Conservation (phyloP, 2,113 vertebrate genomes). For the Copsychus sechellarum region DNA sequence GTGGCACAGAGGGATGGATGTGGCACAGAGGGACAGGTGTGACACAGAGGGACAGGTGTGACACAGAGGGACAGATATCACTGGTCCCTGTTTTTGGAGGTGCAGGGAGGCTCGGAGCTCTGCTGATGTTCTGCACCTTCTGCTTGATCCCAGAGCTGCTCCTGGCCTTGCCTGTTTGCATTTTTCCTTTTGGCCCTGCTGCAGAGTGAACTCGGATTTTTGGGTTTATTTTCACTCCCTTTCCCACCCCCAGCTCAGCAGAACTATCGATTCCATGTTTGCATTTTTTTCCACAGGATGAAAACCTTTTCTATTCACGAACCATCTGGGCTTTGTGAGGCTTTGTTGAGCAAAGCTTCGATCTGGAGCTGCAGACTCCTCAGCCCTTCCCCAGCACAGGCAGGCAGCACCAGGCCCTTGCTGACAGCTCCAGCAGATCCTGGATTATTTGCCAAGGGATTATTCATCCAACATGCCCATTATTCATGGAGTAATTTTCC, state of each 20-base stretch:
- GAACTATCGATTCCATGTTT: not conserved
- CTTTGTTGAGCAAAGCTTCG: constrained; percentile 41
- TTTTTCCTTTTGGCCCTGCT: not conserved
- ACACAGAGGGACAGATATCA: rapidly evolving
- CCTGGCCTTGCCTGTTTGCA: not conserved
- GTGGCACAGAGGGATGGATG: not conserved
- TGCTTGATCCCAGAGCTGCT: not conserved
- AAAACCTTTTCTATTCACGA: constrained; percentile 15
- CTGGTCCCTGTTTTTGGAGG: not conserved
- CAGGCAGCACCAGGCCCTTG: not conserved
- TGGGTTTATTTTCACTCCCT: not conserved
- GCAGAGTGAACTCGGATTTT: not conserved
- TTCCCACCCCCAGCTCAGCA: not conserved
- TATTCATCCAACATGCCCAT: constrained; percentile 28
- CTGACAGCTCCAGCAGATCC: constrained; percentile 26
- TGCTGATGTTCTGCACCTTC: not conserved
- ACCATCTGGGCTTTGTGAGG: constrained; percentile 41
- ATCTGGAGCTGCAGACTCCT: constrained; percentile 34
- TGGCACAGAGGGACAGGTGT: not conserved
- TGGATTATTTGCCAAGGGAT: constrained; percentile 37
- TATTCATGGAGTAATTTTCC: not conserved
- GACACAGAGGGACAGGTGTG: not conserved
- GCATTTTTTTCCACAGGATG: not conserved
- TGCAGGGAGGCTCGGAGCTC: not conserved
- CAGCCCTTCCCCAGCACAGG: not conserved